Base-by-base conservation (phyloP, 2,888 invertebrate species). In the Copidosoma aretas region DNA sequence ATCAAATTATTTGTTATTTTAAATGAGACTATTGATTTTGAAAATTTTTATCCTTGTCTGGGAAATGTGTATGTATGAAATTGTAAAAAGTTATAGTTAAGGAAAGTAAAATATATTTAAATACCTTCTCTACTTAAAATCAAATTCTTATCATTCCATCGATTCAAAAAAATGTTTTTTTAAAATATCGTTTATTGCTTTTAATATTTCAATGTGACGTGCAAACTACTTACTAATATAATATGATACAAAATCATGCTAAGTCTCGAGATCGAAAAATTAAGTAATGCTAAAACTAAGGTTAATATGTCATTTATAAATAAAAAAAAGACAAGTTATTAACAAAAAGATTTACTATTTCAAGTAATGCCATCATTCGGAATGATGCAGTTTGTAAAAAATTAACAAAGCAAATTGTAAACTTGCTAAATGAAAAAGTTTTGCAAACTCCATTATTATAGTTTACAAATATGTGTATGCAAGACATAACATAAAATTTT, bases 171-270 rank as follows among this genome's bases (percentile, higher is more conserved):
- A 43, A 46, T 5, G 21, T 39, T 17, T 21, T 59, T 52, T 52
- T n/a, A 41, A n/a, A n/a, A n/a, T n/a, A n/a, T n/a, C n/a, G n/a
- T n/a, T 22, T 25, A 15, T 62, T 64, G 52, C 60, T 70, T 25
- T n/a, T 21, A 60, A 15, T 51, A 10, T 59, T 71, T 71, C 65
- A 65, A 68, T 71, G 21, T 68, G 51, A 68, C 60, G 67, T 59
- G 49, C 21, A 60, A 43, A 51, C 62, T 63, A 62, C 60, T 25
- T 59, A 49, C 54, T 68, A 68, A 68, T 52, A 68, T 51, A 25
- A 56, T 71, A 68, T 52, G 51, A 52, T 71, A 68, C 58, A 71
- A 68, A 65, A 68, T 68, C 32, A 65, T 68, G 68, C 43, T 12
- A 32, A 65, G 12, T 63, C 39, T 65, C 14, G 51, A 14, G 25